Evolutionary conservation across 1,140 invertebrate species (phyloP).

Genomic region (Antheraea pernyi): DNA sequence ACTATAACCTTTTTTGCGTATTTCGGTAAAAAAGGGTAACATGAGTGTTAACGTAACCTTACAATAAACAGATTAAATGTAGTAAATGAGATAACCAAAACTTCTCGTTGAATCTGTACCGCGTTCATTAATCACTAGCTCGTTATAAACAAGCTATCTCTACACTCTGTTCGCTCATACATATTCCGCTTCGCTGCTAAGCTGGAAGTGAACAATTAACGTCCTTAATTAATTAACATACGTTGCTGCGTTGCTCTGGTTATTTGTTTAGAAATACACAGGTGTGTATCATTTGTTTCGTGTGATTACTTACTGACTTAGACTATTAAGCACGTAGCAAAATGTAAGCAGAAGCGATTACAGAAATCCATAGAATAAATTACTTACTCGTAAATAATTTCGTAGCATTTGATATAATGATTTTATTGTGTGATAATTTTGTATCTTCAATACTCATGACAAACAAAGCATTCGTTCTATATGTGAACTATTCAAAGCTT

Average conservation of each 20-base stretch:
- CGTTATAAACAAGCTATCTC: not conserved
- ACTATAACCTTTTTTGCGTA: not conserved
- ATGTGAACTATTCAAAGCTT: no score
- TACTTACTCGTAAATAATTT: no score
- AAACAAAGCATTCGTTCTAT: no score
- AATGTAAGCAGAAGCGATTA: conserved; percentile 17
- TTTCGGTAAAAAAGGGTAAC: not conserved
- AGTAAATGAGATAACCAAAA: not conserved
- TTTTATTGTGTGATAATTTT: no score
- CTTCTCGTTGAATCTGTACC: not conserved
- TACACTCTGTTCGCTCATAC: not conserved
- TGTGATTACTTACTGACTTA: conserved; percentile 51
- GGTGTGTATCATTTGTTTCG: conserved; percentile 51
- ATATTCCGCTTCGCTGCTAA: not conserved
- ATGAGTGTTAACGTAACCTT: no score
- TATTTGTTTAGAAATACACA: conserved; percentile 41
- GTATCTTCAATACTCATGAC: no score
- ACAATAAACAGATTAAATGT: no score
- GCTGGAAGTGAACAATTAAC: conserved; percentile 24
- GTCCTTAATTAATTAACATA: conserved; percentile 43
- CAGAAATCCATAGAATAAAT: not conserved
- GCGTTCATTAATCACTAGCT: not conserved
- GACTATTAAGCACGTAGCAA: conserved; percentile 18
- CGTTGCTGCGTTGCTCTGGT: conserved; percentile 26
- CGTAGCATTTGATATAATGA: no score